Conservation (phyloP, 2,113 vertebrate genomes). For the Pseudorectes ferrugineus region DNA sequence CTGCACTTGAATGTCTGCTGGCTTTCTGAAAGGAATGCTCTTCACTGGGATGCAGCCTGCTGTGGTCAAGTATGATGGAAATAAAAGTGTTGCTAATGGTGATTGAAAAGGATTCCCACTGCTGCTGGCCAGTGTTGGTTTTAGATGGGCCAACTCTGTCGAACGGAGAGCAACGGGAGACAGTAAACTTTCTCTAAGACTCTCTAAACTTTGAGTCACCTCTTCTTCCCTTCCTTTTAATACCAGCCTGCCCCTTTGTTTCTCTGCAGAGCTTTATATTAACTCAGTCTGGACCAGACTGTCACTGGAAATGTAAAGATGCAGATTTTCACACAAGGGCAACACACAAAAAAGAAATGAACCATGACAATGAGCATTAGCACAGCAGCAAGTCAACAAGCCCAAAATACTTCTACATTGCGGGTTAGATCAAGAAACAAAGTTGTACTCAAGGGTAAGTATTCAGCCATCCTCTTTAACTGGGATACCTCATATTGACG, state of each 20-base stretch:
- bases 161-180: slow-evolving; percentile 67
- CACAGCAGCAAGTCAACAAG: background rate
- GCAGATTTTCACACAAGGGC: background rate
- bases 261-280: background rate
- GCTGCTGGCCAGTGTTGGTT: slow-evolving; percentile 68
- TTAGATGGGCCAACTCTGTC: slow-evolving; percentile 64
- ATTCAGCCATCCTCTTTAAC: background rate
- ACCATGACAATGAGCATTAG: background rate
- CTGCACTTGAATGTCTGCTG: slow-evolving; percentile 72
- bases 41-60: slow-evolving; percentile 62
- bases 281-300: background rate
- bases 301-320: background rate
- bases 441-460: background rate
- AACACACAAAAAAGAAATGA: background rate
- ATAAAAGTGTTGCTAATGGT: slow-evolving; percentile 75
- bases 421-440: background rate
- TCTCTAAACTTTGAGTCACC: slow-evolving; percentile 67
- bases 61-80: slow-evolving; percentile 73
- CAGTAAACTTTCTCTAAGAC: slow-evolving; percentile 68
- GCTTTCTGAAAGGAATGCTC: slow-evolving; percentile 74
- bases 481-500: background rate
- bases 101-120: slow-evolving; percentile 78
- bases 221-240: slow-evolving; percentile 54
- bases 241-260: background rate
- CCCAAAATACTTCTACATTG: background rate